Evolutionary conservation across 2,113 vertebrate species (phyloP).

Genomic region (Pandion haliaetus): DNA sequence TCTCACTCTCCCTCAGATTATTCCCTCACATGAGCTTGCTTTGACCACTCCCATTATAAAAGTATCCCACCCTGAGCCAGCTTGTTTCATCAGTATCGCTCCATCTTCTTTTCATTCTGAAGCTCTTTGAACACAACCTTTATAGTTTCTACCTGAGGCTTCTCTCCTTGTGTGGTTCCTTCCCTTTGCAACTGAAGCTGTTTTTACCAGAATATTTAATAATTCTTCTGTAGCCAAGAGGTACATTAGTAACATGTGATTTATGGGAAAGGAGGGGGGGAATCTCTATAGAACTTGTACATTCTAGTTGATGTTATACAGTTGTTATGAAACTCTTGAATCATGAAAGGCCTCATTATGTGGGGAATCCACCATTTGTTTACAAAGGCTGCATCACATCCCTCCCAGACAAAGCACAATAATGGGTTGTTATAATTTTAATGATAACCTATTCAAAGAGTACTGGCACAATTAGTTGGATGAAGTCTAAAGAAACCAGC

Average conservation of each 20-base stretch:
- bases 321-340: background rate
- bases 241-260: background rate
- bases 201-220: background rate
- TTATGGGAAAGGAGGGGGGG: background rate
- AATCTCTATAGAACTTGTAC: background rate
- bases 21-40: background rate
- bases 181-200: background rate
- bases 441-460: background rate
- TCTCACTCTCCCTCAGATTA: background rate
- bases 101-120: background rate
- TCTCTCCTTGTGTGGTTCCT: background rate
- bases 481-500: background rate
- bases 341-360: background rate
- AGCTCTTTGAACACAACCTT: background rate
- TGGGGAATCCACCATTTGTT: background rate
- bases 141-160: background rate
- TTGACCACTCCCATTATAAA: background rate
- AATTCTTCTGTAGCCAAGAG: background rate
- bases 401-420: slow-evolving; percentile 1
- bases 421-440: background rate
- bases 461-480: background rate
- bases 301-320: background rate
- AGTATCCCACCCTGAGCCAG: background rate
- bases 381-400: background rate
- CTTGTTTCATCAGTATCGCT: background rate